Percentiles rank a stretch among this genome's conserved stretches.
Conservation (phyloP, 2,113 vertebrate genomes). For the Beaufortia kweichowensis region DNA sequence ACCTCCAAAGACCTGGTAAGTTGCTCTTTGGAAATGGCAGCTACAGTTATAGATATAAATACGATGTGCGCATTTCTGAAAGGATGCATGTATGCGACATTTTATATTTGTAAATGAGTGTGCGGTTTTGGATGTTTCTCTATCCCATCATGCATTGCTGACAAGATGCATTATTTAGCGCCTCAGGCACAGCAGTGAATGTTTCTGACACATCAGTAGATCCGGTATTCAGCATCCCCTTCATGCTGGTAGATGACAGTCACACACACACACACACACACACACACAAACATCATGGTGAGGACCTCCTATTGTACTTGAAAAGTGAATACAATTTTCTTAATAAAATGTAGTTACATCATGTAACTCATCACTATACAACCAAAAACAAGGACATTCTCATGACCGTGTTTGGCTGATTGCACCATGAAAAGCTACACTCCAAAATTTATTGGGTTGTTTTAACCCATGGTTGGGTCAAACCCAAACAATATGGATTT, state of each 20-base stretch:
- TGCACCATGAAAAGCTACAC: too few species aligned
- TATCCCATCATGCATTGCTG: neutral
- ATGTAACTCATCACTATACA: too few species aligned
- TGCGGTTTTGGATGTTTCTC: neutral
- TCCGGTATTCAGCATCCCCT: neutral
- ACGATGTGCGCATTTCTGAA: neutral
- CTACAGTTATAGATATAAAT: neutral
- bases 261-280: slow-evolving; percentile 11
- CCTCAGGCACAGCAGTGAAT: slow-evolving; percentile 12
- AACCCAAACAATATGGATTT: too few species aligned
- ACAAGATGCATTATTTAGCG: slow-evolving; percentile 8
- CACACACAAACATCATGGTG: neutral
- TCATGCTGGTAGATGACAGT: slow-evolving; percentile 12
- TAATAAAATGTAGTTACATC: neutral
- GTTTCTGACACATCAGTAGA: slow-evolving; percentile 34
- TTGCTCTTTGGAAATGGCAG: slow-evolving; percentile 17
- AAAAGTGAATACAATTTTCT: too few species aligned
- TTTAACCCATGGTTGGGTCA: too few species aligned
- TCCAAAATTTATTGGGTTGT: too few species aligned
- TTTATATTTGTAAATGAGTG: neutral
- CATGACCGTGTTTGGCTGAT: too few species aligned
- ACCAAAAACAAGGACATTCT: too few species aligned
- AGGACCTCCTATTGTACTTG: slow-evolving; percentile 12
- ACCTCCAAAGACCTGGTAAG: slow-evolving; percentile 96
- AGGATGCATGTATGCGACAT: neutral